phyloP scores from a whole-genome alignment of 1,140 invertebrate species.

The Apis florea region DNA sequence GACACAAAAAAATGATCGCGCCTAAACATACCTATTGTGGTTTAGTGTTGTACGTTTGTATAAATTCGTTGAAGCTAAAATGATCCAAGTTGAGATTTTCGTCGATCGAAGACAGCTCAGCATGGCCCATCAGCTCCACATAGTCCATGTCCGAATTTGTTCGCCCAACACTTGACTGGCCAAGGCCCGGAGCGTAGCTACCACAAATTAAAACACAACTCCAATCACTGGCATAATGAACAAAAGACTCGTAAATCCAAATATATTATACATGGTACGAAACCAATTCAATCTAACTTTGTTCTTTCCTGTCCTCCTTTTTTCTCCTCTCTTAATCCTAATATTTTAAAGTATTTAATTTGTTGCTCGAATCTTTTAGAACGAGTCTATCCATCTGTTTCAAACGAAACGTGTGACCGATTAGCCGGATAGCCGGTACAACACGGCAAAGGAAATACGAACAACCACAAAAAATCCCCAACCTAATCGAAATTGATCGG shows the following conservation, averaged over 20 bases:
- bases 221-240: slow-evolving; percentile 77
- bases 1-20: slow-evolving; percentile 18
- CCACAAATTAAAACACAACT: slow-evolving; percentile 79
- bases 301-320: slow-evolving; percentile 23
- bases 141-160: slow-evolving; percentile 77
- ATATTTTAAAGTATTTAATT: background rate
- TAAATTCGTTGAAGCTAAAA: slow-evolving; percentile 75
- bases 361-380: background rate
- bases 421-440: slow-evolving; percentile 79
- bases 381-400: background rate
- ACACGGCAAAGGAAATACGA: slow-evolving; percentile 67
- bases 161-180: slow-evolving; percentile 74
- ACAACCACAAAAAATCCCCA: slow-evolving; percentile 60
- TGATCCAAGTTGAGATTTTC: slow-evolving; percentile 78
- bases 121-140: slow-evolving; percentile 73
- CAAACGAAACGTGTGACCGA: slow-evolving; percentile 67
- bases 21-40: slow-evolving; percentile 71
- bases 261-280: background rate
- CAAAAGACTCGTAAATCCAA: slow-evolving; percentile 18
- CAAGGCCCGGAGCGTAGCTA: slow-evolving; percentile 79
- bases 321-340: background rate
- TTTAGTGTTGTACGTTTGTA: slow-evolving; percentile 74
- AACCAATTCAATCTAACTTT: background rate
- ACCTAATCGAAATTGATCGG: slow-evolving; percentile 26
- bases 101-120: slow-evolving; percentile 75